These are phyloP conservation scores for Cromileptes altivelis DNA, from an alignment of 2,113 vertebrate genomes.

Conservation along the genomic window DNA sequence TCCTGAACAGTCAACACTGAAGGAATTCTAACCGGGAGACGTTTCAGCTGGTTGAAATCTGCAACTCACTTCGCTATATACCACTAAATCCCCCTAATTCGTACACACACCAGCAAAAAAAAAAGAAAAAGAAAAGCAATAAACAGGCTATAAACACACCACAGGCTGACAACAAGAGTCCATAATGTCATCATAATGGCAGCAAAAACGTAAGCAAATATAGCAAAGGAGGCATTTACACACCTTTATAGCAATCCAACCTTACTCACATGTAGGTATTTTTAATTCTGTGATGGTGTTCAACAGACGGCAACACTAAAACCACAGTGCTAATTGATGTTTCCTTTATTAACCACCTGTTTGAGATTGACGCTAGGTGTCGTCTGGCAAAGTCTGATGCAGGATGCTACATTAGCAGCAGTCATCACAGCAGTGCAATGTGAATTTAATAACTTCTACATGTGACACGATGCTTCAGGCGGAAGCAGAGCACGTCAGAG, in stretches of 20 bases:
- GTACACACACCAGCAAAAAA: too few species aligned
- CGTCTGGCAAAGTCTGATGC: neutral
- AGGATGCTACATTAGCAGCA: neutral
- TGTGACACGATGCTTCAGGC: neutral
- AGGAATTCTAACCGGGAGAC: too few species aligned
- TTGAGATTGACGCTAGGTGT: neutral
- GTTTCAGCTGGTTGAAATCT: too few species aligned
- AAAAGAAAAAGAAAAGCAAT: neutral
- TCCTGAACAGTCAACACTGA: too few species aligned
- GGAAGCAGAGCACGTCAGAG: neutral
- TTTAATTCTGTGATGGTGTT: neutral
- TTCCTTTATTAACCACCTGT: neutral
- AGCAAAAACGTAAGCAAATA: neutral
- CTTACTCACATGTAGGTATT: neutral
- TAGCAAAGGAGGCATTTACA: neutral
- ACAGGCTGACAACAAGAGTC: too few species aligned
- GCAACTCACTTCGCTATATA: too few species aligned
- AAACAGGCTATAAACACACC: neutral
- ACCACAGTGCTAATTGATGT: neutral
- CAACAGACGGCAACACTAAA: neutral
- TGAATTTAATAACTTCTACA: neutral
- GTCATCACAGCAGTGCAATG: neutral
- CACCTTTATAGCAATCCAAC: neutral
- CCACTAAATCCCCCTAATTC: too few species aligned
- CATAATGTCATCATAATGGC: neutral